These are phyloP conservation scores for Scolopax rusticola DNA, from an alignment of 2,797 vertebrate species.

Conservation along the genomic window DNA sequence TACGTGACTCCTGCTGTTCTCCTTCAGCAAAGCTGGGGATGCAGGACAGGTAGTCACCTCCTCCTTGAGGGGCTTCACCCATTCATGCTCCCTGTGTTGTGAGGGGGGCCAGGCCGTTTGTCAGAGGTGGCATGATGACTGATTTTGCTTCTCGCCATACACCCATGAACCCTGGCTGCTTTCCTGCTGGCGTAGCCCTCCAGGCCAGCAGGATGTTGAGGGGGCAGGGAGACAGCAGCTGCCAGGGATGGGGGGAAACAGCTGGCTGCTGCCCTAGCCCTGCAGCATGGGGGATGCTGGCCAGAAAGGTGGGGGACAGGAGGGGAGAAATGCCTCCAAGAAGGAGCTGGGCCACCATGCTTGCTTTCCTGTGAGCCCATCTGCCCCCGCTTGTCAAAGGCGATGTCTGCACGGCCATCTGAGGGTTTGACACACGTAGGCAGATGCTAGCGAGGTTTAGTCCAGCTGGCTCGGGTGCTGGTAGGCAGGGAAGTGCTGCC, in stretches of 20 bases:
- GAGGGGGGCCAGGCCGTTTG: background rate
- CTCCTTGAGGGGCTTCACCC: background rate
- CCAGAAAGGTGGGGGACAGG: background rate
- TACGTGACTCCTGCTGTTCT: fast-evolving
- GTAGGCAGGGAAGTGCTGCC: background rate
- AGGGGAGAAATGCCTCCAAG: background rate
- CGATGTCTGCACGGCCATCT: fast-evolving
- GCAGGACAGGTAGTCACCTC: background rate
- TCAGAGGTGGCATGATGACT: background rate
- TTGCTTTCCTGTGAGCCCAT: background rate
- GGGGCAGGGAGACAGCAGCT: background rate
- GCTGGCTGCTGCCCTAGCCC: background rate
- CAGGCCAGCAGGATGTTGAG: fast-evolving
- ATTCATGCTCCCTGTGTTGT: fast-evolving
- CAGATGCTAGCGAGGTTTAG: background rate
- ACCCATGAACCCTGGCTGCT: background rate
- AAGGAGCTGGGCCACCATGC: background rate
- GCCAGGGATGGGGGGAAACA: background rate
- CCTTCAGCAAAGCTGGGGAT: background rate
- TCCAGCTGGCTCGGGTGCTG: background rate
- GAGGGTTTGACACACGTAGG: fast-evolving
- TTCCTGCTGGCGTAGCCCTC: background rate
- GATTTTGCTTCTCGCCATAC: background rate
- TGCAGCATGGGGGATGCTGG: background rate
- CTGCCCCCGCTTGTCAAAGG: background rate